Base-by-base conservation (phyloP, 2,888 invertebrate species). In the Argynnis bischoffii region DNA sequence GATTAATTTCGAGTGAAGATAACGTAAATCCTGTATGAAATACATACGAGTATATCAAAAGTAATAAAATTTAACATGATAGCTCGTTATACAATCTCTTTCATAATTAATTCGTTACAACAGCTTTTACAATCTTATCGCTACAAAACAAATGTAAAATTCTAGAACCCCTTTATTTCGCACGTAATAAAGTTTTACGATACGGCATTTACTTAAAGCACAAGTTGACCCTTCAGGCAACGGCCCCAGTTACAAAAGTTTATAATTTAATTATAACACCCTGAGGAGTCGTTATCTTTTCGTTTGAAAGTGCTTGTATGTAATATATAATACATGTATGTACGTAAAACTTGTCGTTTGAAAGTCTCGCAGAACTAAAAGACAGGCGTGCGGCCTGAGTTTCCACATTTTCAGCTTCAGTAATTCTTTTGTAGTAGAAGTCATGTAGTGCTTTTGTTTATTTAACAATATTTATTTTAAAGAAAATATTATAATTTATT, bases 191-290 rank as follows among this genome's bases (percentile, higher is more conserved):
- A 92, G 83, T 91, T 92, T 92, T 91, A 92, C 83, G 89, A 89
- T 83, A 86, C 79, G 79, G 82, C 89, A 86, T 90, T 91, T 89
- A 87, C 86, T 89, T 87, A 84, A 84, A 84, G 86, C 78, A 77
- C 81, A 82, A 88, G 87, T 89, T 91, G 91, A 91, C 91, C 92
- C 92, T 86, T 83, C 80, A 72, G 70, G 74, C 72, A 77, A 72
- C 73, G 74, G 73, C 77, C 76, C 79, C 75, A 80, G 78, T 78
- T 80, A 81, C 82, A 80, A 88, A 91, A 91, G 83, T 92, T 90
- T 92, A 90, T 92, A 92, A 92, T 92, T 92, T 91, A 92, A 92
- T 92, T 92, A 92, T 82, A 85, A 86, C 89, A 78, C 92, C 90
- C 92, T 76, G 72, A 83, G 87, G 91, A 84, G 80, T 74, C 82